These are phyloP conservation scores for Hyposoter dolosus DNA, from an alignment of 2,888 invertebrate genomes.

Conservation along the genomic window DNA sequence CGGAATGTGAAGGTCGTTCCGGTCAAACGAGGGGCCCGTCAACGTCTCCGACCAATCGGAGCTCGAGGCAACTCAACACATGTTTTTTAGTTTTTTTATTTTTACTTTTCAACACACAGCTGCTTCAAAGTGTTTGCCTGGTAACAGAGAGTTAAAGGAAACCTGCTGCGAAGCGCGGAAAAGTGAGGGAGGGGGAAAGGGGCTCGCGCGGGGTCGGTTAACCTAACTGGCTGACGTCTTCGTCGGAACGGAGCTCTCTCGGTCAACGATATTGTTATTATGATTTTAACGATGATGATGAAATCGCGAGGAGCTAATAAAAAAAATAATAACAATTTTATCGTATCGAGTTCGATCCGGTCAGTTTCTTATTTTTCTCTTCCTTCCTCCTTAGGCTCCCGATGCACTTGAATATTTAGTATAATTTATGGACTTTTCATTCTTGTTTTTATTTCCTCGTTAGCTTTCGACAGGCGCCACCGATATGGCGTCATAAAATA, in stretches of 20 bases:
- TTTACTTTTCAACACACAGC: slow-evolving; percentile 41
- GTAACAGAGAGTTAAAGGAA: slow-evolving; percentile 58
- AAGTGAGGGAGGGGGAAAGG: too few species aligned
- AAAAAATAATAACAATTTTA: slow-evolving; percentile 1
- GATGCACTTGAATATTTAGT: background rate
- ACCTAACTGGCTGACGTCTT: slow-evolving; percentile 40
- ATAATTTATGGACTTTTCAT: background rate
- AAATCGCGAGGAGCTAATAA: slow-evolving; percentile 43
- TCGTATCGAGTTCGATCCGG: slow-evolving; percentile 27
- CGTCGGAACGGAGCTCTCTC: slow-evolving; percentile 8
- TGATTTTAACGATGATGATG: slow-evolving; percentile 48
- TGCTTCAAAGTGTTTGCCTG: slow-evolving; percentile 59
- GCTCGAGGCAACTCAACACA: slow-evolving; percentile 29
- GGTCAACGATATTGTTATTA: slow-evolving; percentile 8
- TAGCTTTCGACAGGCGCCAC: background rate
- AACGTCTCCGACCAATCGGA: slow-evolving; percentile 73
- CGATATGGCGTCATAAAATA: background rate
- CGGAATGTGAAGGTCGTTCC: slow-evolving; percentile 78
- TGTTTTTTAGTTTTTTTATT: slow-evolving; percentile 22
- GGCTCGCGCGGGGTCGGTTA: slow-evolving; percentile 4
- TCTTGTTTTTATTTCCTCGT: background rate
- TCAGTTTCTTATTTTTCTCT: background rate
- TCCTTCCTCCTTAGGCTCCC: background rate
- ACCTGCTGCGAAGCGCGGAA: background rate
- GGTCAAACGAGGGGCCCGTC: slow-evolving; percentile 80